phyloP scores from a whole-genome alignment of 2,888 invertebrate species.

The Agapostemon virescens region DNA sequence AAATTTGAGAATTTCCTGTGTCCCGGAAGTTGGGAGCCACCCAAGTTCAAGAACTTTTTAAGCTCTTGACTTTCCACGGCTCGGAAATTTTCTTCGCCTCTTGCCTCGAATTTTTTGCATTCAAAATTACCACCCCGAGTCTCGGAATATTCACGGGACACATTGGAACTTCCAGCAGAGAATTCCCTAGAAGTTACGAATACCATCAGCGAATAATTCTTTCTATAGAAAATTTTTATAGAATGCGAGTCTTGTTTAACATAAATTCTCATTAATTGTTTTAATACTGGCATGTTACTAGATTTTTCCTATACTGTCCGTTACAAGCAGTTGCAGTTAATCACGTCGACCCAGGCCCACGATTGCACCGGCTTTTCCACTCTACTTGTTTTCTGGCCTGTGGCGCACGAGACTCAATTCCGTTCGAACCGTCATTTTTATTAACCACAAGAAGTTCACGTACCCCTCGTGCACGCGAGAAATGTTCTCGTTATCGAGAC shows the following conservation, averaged over 20 bases:
- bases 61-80: slow-evolving; percentile 6
- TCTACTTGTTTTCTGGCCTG: slow-evolving; percentile 51
- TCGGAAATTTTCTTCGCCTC: neutral
- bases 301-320: slow-evolving; percentile 6
- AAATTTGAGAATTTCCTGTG: slow-evolving; percentile 7
- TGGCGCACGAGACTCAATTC: slow-evolving; percentile 50
- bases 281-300: neutral
- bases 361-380: slow-evolving; percentile 40
- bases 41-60: slow-evolving; percentile 8
- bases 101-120: neutral
- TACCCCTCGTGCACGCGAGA: neutral
- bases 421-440: slow-evolving; percentile 58
- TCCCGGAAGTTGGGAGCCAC: neutral
- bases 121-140: neutral
- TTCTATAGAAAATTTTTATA: neutral
- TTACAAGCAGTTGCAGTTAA: slow-evolving; percentile 43
- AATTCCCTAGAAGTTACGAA: neutral
- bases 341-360: slow-evolving; percentile 30
- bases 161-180: neutral
- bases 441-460: slow-evolving; percentile 21
- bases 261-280: neutral
- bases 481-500: slow-evolving; percentile 5
- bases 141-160: neutral
- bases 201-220: neutral
- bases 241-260: neutral